Conservation (phyloP, 2,888 invertebrate species). For the Crematogaster levior region DNA sequence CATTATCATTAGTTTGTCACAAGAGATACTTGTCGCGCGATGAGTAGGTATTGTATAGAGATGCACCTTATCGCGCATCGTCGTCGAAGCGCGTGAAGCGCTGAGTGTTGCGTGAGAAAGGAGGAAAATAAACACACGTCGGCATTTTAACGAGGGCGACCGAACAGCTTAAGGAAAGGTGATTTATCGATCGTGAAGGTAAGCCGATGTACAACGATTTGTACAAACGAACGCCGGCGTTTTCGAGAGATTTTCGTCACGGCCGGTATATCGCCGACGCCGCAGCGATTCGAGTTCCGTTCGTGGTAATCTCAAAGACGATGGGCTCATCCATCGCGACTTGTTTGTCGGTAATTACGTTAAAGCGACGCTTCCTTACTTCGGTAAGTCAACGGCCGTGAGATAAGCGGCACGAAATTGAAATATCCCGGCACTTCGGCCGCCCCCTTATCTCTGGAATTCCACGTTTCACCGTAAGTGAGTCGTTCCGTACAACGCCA, state of each 20-base stretch:
- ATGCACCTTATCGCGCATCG: slow-evolving; percentile 2
- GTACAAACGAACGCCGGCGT: slow-evolving; percentile 60
- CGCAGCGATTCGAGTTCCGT: slow-evolving; percentile 33
- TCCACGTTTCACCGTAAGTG: slow-evolving; percentile 74
- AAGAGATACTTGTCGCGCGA: background rate
- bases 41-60: slow-evolving; percentile 5
- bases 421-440: slow-evolving; percentile 74
- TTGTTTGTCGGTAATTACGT: slow-evolving; percentile 76
- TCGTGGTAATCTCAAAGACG: slow-evolving; percentile 63
- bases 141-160: slow-evolving; percentile 47
- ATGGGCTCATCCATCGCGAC: slow-evolving; percentile 65
- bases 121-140: slow-evolving; percentile 20
- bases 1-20: slow-evolving; percentile 27
- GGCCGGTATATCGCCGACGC: background rate
- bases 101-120: slow-evolving; percentile 1
- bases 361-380: slow-evolving; percentile 69
- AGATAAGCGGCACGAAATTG: slow-evolving; percentile 74
- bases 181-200: slow-evolving; percentile 52
- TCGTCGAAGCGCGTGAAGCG: slow-evolving; percentile 29
- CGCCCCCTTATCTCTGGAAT: slow-evolving; percentile 75
- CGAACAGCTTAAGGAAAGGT: background rate
- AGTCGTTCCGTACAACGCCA: slow-evolving; percentile 64
- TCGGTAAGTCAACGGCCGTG: slow-evolving; percentile 61
- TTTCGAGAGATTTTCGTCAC: slow-evolving; percentile 58
- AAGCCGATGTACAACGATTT: slow-evolving; percentile 65